Evolutionary conservation across 37 sponge, comb jelly and placozoan genomes (phyloP), one percentile per base, ranked within the genome.

Genomic region (Dysidea cf. avara): DNA sequence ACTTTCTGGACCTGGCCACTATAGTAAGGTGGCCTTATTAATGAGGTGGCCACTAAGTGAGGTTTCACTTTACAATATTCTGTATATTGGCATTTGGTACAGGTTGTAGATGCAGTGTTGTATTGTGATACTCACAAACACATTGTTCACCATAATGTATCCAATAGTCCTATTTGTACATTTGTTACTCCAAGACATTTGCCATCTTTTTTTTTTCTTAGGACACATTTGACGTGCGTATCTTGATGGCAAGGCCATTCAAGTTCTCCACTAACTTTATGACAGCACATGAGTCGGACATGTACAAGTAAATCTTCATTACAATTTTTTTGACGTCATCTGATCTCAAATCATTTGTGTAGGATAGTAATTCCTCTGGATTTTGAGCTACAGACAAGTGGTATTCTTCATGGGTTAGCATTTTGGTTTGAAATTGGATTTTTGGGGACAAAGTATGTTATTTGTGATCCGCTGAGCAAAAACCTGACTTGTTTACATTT

Each of bases 381-480:
- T 35, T 95, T 78, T 61, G 50, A 57, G 11, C 47, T 76, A 16
- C 69, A 49, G 63, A 60, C 76, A n/a, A 55, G 75, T 58, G 97
- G 90, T 1, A 83, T 59, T 64, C 61, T 97, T 5, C 99, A 97
- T 54, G 99, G 99, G 0, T 73, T 97, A 25, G 99, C 99, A 34
- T 97, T 97, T 70, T 97, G 99, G 99, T 97, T 97, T 81, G 99
- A 97, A 17, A 90, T 94, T 18, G 85, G 87, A 21, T 97, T 97
- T 72, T 69, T 72, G 9, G 99, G 99, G 55, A 77, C 97, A 46
- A 40, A 76, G 96, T 92, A 61, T 72, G 93, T 72, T 9, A 5
- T 14, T 68, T 30, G 1, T 51, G 24, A 47, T 31, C 1, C 4
- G 32, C 9, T 12, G 11, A 46, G 32, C 14, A 29, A n/a, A 18